Base-by-base conservation (phyloP, 2,113 vertebrate species). In the Mixornis gularis region DNA sequence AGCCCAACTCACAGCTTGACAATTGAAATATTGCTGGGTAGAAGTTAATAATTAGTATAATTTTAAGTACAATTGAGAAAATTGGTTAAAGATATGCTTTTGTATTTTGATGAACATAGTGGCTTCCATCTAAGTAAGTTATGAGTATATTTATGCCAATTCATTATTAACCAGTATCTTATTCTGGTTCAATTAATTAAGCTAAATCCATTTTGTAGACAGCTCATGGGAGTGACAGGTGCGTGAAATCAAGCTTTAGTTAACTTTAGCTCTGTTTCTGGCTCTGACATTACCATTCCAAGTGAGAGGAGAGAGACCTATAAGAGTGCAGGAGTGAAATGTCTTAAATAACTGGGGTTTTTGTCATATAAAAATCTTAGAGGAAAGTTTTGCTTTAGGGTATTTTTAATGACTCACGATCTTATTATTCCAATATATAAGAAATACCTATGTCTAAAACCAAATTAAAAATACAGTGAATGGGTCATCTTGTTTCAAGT, bases 401-500 rank as follows among this genome's bases (percentile, higher is more conserved):
- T 32, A 44, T 76, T 85, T 85, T 44, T 13, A 83, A 19, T 51
- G 68, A 34, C 6, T 18, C 7, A n/a, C 19, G 5, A 34, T 49
- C 14, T 81, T 48, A 71, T 13, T 81, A 9, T 52, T 69, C 14
- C 11, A 74, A 78, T 66, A n/a, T 30, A 29, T 13, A 66, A 59
- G 24, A 78, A 94, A 79, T 36, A 19, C 3, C 1, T 56, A 10
- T 48, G 66, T 85, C 11, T 62, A n/a, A 72, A 73, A 60, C 12
- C 3, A 52, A 85, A 64, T 40, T 12, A 7, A n/a, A 63, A 63
- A 58, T 43, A 13, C 10, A 43, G 1, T 19, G 8, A 69, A 26
- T 0, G 0, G 3, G 3, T 73, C 18, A 22, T 69, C 25, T 51
- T 34, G 4, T 43, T 29, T 84, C 24, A 29, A 73, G 10, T 27